Conservation (phyloP, 2,113 vertebrate genomes). For the Xiphorhynchus elegans region DNA sequence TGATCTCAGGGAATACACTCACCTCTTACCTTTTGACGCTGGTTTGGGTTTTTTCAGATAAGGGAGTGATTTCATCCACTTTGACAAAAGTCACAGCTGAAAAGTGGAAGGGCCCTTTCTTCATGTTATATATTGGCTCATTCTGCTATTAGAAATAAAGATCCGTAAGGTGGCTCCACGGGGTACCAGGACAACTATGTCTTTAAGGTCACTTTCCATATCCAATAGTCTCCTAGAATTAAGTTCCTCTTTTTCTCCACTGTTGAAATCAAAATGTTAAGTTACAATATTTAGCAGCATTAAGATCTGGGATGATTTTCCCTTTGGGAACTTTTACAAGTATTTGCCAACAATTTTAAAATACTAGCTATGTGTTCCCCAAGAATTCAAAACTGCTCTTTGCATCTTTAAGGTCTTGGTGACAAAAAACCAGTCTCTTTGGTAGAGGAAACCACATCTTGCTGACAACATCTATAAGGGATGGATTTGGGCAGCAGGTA, state of each 20-base stretch:
- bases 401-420: not conserved
- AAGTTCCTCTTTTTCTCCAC: not conserved
- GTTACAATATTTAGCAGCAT: rapidly evolving
- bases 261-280: not conserved
- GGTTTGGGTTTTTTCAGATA: not conserved
- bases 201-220: not conserved
- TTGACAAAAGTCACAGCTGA: not conserved
- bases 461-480: not conserved
- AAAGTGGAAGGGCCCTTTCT: not conserved
- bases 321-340: not conserved
- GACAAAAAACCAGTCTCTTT: not conserved
- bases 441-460: not conserved
- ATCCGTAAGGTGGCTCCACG: not conserved
- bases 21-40: not conserved
- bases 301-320: not conserved
- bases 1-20: not conserved
- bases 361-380: not conserved
- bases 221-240: not conserved
- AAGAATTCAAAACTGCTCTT: not conserved
- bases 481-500: not conserved
- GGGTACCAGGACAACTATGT: not conserved
- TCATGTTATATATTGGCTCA: not conserved
- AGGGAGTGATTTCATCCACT: not conserved
- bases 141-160: not conserved
- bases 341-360: not conserved